Evolutionary conservation across 2,113 vertebrate genomes (phyloP).

Genomic region (Clarias magur): DNA sequence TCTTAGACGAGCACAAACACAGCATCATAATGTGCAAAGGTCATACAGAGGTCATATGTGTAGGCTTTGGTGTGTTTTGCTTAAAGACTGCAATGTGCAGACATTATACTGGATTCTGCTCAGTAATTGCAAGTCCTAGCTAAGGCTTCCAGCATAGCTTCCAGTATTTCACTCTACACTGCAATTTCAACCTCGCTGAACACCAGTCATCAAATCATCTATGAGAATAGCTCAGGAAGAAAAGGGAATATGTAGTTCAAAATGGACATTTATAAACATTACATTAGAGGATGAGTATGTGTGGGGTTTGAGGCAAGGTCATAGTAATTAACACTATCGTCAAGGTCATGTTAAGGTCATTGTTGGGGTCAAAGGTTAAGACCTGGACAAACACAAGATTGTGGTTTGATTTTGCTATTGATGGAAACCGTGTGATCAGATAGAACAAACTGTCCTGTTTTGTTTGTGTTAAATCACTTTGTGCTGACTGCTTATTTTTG

Average conservation of each 20-base stretch:
- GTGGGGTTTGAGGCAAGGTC: conserved; percentile 38
- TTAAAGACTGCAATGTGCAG: conserved; percentile 41
- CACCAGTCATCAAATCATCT: conserved; percentile 42
- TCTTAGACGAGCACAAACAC: not conserved
- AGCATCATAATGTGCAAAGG: conserved; percentile 36
- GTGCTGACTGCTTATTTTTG: conserved; percentile 18
- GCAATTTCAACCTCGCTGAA: conserved; percentile 46
- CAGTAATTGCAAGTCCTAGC: conserved; percentile 43
- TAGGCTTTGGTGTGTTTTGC: conserved; percentile 27
- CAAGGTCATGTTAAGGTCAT: conserved; percentile 52
- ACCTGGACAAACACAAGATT: not conserved
- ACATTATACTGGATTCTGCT: conserved; percentile 40
- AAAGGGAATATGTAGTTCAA: not conserved
- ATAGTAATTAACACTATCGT: conserved; percentile 7
- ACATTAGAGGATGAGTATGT: not conserved
- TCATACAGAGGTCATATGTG: conserved; percentile 17
- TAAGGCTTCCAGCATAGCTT: conserved; percentile 48
- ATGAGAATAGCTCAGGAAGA: conserved; percentile 33
- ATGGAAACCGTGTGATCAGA: conserved; percentile 12
- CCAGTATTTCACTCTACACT: conserved; percentile 44
- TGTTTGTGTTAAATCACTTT: not conserved
- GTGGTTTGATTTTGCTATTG: conserved; percentile 8
- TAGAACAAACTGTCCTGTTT: not conserved
- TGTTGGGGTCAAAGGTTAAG: conserved; percentile 35
- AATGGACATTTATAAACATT: not conserved